These are phyloP conservation scores for Channa maculata DNA, from an alignment of 2,113 vertebrate species.

Conservation along the genomic window DNA sequence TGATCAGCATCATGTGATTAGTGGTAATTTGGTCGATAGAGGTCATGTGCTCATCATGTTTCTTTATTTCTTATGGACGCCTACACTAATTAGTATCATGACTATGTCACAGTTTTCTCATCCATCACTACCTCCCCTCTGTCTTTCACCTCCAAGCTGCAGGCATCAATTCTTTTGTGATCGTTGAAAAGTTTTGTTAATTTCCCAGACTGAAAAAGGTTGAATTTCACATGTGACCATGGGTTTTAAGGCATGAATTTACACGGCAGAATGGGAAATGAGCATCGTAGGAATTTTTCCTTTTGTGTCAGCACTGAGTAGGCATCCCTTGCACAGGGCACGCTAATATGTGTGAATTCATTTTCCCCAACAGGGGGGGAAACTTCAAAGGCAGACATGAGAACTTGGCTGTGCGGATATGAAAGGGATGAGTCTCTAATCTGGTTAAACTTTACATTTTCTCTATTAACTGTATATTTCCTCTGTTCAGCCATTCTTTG, in stretches of 20 bases:
- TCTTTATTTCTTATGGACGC: slow-evolving; percentile 34
- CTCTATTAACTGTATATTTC: slow-evolving; percentile 65
- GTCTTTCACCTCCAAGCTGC: slow-evolving; percentile 12
- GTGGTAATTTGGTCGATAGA: slow-evolving; percentile 36
- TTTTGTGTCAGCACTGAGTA: slow-evolving; percentile 79
- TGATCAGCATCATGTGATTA: slow-evolving; percentile 60
- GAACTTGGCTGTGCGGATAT: slow-evolving; percentile 76
- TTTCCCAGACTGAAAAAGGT: slow-evolving; percentile 55
- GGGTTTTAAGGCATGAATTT: slow-evolving; percentile 67
- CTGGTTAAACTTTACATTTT: slow-evolving; percentile 83
- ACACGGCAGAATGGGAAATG: slow-evolving; percentile 34
- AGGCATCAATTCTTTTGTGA: slow-evolving; percentile 37
- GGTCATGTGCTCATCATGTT: slow-evolving; percentile 27
- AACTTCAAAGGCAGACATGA: slow-evolving; percentile 78
- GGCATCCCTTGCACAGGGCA: slow-evolving; percentile 57
- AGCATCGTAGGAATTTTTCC: slow-evolving; percentile 65
- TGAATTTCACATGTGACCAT: slow-evolving; percentile 48
- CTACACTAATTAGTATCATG: slow-evolving; percentile 41
- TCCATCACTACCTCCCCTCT: neutral
- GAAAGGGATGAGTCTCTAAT: slow-evolving; percentile 81
- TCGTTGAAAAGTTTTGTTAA: slow-evolving; percentile 39
- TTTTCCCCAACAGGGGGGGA: slow-evolving; percentile 54
- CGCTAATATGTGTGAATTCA: slow-evolving; percentile 71
- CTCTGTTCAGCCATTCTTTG: slow-evolving; percentile 41
- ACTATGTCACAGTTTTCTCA: slow-evolving; percentile 38